Percentiles rank a stretch among this genome's conserved stretches.
Conservation (phyloP, 2,888 invertebrate genomes). For the Zygaena filipendulae region DNA sequence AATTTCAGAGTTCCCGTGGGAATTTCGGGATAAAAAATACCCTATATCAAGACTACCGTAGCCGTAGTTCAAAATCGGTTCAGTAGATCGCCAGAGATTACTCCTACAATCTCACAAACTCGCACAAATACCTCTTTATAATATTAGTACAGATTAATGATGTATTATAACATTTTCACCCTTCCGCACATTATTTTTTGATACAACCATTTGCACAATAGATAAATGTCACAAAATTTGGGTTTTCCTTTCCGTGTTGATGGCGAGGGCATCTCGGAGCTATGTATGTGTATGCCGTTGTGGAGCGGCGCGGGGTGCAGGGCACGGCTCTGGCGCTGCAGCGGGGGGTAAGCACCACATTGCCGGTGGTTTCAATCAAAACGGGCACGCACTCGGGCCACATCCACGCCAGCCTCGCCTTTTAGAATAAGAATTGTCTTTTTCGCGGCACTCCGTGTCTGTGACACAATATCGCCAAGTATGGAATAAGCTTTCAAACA, state of each 20-base stretch:
- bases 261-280: constrained; percentile 25
- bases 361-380: constrained; percentile 58
- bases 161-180: constrained; percentile 24
- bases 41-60: no score
- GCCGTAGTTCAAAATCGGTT: no score
- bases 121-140: no score
- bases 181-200: constrained; percentile 41
- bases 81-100: no score
- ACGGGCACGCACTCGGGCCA: constrained; percentile 61
- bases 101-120: no score
- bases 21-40: no score
- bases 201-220: constrained; percentile 38
- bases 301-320: constrained; percentile 14
- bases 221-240: constrained; percentile 64
- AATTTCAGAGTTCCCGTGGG: no score
- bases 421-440: constrained; percentile 69
- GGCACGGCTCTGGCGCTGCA: constrained; percentile 15
- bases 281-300: no score
- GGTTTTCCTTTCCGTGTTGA: constrained; percentile 58
- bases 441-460: constrained; percentile 54
- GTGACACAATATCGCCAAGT: constrained; percentile 30
- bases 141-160: no score
- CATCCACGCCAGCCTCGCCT: constrained; percentile 58
- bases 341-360: constrained; percentile 19
- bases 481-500: constrained; percentile 35